These are phyloP conservation scores for Perodicticus potto DNA, from an alignment of 2,797 vertebrate species.

Conservation along the genomic window DNA sequence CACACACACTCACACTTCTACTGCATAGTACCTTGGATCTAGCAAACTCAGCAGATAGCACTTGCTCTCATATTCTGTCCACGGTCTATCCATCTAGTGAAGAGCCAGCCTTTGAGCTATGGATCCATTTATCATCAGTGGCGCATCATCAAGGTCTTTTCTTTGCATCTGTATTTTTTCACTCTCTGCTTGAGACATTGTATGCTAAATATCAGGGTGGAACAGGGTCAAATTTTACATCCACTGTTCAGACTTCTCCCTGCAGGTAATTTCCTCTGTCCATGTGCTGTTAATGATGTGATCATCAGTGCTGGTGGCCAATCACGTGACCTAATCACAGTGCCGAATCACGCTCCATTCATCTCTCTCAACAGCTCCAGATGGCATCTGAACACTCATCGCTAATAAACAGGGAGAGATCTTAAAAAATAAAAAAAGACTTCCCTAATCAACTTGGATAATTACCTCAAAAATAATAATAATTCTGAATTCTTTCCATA, in stretches of 20 bases:
- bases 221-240: background rate
- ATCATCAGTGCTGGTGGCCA: background rate
- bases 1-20: too few species aligned
- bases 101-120: background rate
- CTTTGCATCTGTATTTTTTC: background rate
- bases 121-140: background rate
- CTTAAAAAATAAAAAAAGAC: background rate
- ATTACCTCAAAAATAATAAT: slow-evolving; percentile 64
- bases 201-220: background rate
- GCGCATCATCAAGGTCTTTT: background rate
- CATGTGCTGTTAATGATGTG: background rate
- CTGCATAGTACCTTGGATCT: background rate
- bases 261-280: slow-evolving; percentile 25
- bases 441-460: slow-evolving; percentile 46
- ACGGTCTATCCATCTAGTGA: background rate
- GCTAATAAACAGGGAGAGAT: background rate
- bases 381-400: slow-evolving; percentile 33
- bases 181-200: background rate
- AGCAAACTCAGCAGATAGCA: background rate
- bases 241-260: background rate
- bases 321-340: background rate
- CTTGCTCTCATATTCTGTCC: background rate
- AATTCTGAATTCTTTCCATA: slow-evolving; percentile 49
- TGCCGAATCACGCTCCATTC: background rate
- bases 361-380: slow-evolving; percentile 49